Base-by-base conservation (phyloP, 2,113 vertebrate species). In the Siniperca knerii region DNA sequence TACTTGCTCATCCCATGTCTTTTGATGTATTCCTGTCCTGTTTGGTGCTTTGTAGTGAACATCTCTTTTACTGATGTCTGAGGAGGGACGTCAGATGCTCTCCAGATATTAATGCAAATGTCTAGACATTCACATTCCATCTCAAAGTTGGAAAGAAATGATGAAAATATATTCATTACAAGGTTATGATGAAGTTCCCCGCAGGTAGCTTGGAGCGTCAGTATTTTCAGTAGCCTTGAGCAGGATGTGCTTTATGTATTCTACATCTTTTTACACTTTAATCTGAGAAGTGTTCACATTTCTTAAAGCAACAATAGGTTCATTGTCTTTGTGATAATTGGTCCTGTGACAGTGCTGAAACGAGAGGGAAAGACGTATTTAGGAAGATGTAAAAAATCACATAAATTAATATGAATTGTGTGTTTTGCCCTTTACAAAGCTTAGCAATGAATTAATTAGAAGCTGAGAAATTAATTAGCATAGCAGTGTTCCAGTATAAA, bases 181-280 rank as follows among this genome's bases (percentile, higher is more conserved):
- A 89, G 92, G 88, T 91, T 93, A 89, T 87, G 92, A 93, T 92
- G 90, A 90, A 85, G 85, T 85, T 85, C 89, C 91, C 89, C 48
- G 81, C 88, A 87, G 92, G 90, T 87, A 83, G 89, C 91, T 88
- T 16, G 73, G 82, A 93, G 90, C 48, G 6, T 83, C 81, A 44
- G 78, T 86, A 76, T 88, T 84, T 89, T 89, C 77, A 74, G 74
- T 70, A 82, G 88, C 90, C 93, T 89, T 83, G 89, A 87, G 90
- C 87, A 68, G 87, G 79, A 90, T 84, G 83, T 93, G 81, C 87
- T 91, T 90, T 79, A 83, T 81, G 66, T 93, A 89, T 89, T 94
- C 86, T 91, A 93, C 92, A 93, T 91, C 69, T 94, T 92, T 92
- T 90, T 88, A 92, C 90, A 92, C 91, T 93, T 90, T 77, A 79